Conservation (phyloP, 2,113 vertebrate species). For the Istiophorus platypterus region DNA sequence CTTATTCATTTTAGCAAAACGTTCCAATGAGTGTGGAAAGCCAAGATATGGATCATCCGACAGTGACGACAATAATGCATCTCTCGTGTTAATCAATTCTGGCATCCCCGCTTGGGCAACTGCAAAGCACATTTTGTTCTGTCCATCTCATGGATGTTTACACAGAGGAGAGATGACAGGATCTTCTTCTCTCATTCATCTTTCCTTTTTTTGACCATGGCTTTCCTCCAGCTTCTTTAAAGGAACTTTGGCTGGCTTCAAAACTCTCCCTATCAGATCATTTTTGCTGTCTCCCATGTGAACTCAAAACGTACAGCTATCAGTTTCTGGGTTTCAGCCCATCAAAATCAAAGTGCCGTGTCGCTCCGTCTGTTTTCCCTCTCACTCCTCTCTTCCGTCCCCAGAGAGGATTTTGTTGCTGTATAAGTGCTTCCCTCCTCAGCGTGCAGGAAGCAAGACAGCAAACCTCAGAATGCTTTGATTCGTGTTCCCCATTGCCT, state of each 20-base stretch:
- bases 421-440: conserved; percentile 69
- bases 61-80: conserved; percentile 19
- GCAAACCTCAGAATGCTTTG: conserved; percentile 67
- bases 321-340: conserved; percentile 58
- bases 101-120: conserved; percentile 13
- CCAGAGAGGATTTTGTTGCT: conserved; percentile 78
- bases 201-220: not conserved
- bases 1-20: conserved; percentile 3
- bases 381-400: conserved; percentile 55
- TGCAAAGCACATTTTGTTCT: conserved; percentile 7
- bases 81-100: conserved; percentile 34
- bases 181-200: conserved; percentile 10
- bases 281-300: conserved; percentile 37
- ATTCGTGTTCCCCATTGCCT: conserved; percentile 61
- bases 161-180: conserved; percentile 31
- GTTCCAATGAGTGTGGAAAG: conserved; percentile 5
- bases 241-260: conserved; percentile 3
- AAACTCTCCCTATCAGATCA: conserved; percentile 35
- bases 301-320: conserved; percentile 52
- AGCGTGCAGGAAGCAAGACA: conserved; percentile 58
- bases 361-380: conserved; percentile 47
- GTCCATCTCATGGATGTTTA: conserved; percentile 37
- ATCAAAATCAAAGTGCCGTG: conserved; percentile 66
- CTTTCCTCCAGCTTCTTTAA: conserved; percentile 7
- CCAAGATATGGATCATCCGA: conserved; percentile 1